Percentiles rank a stretch among this genome's conserved stretches.
phyloP scores from a whole-genome alignment of 2,797 vertebrate species.

The Graptemys geographica region DNA sequence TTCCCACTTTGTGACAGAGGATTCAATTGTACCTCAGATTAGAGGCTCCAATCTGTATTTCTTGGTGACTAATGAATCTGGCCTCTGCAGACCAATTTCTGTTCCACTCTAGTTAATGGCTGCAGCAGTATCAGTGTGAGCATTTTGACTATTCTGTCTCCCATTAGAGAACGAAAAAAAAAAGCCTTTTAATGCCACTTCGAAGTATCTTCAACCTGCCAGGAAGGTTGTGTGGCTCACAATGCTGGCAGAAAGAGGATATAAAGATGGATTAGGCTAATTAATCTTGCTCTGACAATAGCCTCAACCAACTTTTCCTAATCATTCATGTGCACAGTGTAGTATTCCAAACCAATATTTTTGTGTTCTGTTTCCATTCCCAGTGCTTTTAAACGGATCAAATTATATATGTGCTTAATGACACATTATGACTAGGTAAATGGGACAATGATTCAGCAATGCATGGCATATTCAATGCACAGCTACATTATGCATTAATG shows the following conservation, averaged over 20 bases:
- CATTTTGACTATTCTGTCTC: slow-evolving; percentile 83
- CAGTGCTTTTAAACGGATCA: slow-evolving; percentile 68
- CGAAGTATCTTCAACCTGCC: slow-evolving; percentile 86
- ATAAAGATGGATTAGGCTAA: slow-evolving; percentile 91
- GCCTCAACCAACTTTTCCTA: slow-evolving; percentile 66
- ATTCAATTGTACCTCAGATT: slow-evolving; percentile 87
- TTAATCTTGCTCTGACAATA: slow-evolving; percentile 84
- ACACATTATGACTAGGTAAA: slow-evolving; percentile 74
- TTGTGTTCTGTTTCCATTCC: slow-evolving; percentile 64
- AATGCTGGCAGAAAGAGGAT: slow-evolving; percentile 82
- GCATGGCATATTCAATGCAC: slow-evolving; percentile 75
- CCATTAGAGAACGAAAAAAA: slow-evolving; percentile 78
- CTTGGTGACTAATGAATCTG: slow-evolving; percentile 85
- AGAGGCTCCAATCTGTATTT: slow-evolving; percentile 80
- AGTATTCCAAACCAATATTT: slow-evolving; percentile 57
- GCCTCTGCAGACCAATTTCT: slow-evolving; percentile 84
- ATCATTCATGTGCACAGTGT: slow-evolving; percentile 53
- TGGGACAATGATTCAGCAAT: slow-evolving; percentile 77
- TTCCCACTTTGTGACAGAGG: slow-evolving; percentile 81
- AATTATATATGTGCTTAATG: slow-evolving; percentile 76
- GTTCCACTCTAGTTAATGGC: slow-evolving; percentile 84
- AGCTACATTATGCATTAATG: slow-evolving; percentile 72
- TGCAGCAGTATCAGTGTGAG: slow-evolving; percentile 73
- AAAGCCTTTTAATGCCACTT: slow-evolving; percentile 73
- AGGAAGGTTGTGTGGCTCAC: slow-evolving; percentile 81